These are phyloP conservation scores for Charaxes varanes DNA, from an alignment of 1,140 invertebrate species.

Conservation along the genomic window DNA sequence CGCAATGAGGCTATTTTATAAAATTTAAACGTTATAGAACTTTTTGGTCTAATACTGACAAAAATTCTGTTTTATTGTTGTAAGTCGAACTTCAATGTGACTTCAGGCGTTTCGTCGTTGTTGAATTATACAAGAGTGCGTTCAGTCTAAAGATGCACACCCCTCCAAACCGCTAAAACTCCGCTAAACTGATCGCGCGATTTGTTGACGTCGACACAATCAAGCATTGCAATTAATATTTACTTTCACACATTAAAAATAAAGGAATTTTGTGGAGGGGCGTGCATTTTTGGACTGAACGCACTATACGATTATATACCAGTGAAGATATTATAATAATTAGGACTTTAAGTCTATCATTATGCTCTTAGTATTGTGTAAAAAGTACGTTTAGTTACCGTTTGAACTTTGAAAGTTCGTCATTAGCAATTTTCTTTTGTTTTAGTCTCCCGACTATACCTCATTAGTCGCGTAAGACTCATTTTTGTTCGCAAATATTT, in stretches of 20 bases:
- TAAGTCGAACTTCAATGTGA: constrained; percentile 17
- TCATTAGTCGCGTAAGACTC: constrained; percentile 60
- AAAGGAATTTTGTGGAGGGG: too few relatives aligned
- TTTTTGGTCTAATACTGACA: constrained; percentile 6
- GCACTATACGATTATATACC: constrained; percentile 56
- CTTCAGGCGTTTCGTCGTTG: constrained; percentile 31
- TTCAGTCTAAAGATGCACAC: too few relatives aligned
- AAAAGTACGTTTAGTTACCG: constrained; percentile 69
- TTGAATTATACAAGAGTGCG: constrained; percentile 50
- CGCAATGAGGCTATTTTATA: constrained; percentile 35
- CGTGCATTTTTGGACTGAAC: too few relatives aligned
- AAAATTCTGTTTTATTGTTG: constrained; percentile 5
- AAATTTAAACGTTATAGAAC: constrained; percentile 9
- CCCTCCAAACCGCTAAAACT: too few relatives aligned
- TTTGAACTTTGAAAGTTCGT: constrained; percentile 67
- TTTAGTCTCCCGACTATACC: constrained; percentile 54
- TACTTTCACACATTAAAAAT: too few relatives aligned
- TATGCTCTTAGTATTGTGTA: constrained; percentile 50
- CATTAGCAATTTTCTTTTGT: constrained; percentile 47
- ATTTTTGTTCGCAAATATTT: constrained; percentile 17
- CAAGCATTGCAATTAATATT: too few relatives aligned
- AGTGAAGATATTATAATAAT: constrained; percentile 54
- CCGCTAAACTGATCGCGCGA: too few relatives aligned
- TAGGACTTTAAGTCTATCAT: constrained; percentile 65
- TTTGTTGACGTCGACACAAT: too few relatives aligned